These are phyloP conservation scores for Taurulus bubalis DNA, from an alignment of 2,113 vertebrate species.

Conservation along the genomic window DNA sequence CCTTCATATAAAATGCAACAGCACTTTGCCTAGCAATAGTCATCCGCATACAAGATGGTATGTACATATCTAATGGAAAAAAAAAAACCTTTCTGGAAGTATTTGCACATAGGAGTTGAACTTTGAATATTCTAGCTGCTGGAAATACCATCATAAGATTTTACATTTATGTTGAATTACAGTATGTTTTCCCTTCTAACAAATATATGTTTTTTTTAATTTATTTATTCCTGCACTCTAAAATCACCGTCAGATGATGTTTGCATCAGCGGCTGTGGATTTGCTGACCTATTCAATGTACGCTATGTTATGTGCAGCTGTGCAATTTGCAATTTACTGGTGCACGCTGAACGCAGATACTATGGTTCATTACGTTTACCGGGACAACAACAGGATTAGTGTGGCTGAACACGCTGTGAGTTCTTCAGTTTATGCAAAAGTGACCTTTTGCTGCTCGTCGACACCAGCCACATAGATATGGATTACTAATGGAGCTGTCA, in stretches of 20 bases:
- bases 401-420: not conserved
- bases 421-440: not conserved
- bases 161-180: not conserved
- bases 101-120: not conserved
- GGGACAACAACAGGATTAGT: not conserved
- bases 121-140: not conserved
- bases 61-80: too few relatives aligned
- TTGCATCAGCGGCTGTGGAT: not conserved
- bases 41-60: not conserved
- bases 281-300: constrained; percentile 14
- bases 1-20: not conserved
- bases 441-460: not conserved
- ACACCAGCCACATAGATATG: not conserved
- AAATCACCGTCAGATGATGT: constrained; percentile 5
- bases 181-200: not conserved
- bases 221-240: not conserved
- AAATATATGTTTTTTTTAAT: not conserved
- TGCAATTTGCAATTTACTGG: constrained; percentile 27
- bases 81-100: not conserved
- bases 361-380: not conserved
- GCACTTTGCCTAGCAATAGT: not conserved
- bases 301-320: constrained; percentile 13
- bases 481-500: not conserved
- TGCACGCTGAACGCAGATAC: not conserved
- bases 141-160: not conserved